A percentile compares a stretch with the other conserved stretches of the same genome.
phyloP scores from a whole-genome alignment of 2,888 invertebrate species.

The Tethea ocularis region DNA sequence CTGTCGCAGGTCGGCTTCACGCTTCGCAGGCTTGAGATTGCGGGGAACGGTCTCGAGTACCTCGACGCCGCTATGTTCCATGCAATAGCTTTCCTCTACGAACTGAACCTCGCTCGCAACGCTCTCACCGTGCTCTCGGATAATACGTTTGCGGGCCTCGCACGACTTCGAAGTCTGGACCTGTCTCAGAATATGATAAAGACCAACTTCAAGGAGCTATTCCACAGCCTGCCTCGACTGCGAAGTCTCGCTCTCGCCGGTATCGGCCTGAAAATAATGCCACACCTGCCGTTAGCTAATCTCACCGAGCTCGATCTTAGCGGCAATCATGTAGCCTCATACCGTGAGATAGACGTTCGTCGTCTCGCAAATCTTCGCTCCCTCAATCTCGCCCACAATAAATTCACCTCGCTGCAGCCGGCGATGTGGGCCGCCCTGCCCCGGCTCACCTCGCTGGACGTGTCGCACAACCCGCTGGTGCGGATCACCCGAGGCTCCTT shows the following conservation, averaged over 20 bases:
- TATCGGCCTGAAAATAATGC: constrained; percentile 87
- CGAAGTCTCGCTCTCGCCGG: constrained; percentile 87
- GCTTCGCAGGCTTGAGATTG: constrained; percentile 88
- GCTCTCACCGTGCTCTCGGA: constrained; percentile 91
- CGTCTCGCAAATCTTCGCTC: constrained; percentile 85
- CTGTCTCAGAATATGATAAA: constrained; percentile 89
- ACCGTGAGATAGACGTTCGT: constrained; percentile 85
- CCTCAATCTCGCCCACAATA: constrained; percentile 88
- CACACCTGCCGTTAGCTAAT: constrained; percentile 85
- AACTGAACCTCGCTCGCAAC: constrained; percentile 89
- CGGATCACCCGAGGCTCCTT: constrained; percentile 86
- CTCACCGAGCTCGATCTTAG: constrained; percentile 89
- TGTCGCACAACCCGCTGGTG: constrained; percentile 91
- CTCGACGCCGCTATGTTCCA: constrained; percentile 91
- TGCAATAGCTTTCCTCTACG: constrained; percentile 86
- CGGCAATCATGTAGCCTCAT: constrained; percentile 86
- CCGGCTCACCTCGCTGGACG: constrained; percentile 87
- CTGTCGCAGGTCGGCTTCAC: constrained; percentile 90
- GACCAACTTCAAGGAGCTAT: constrained; percentile 91
- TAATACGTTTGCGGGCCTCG: constrained; percentile 90
- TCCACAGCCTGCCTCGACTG: constrained; percentile 89
- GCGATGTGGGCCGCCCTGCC: constrained; percentile 86
- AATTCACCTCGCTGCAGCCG: constrained; percentile 86
- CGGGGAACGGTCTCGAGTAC: constrained; percentile 90
- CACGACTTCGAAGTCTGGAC: constrained; percentile 88